A percentile compares a stretch with the other conserved stretches of the same genome.
These are phyloP conservation scores for Falcunculus frontatus DNA, from an alignment of 2,113 vertebrate species.

Conservation along the genomic window DNA sequence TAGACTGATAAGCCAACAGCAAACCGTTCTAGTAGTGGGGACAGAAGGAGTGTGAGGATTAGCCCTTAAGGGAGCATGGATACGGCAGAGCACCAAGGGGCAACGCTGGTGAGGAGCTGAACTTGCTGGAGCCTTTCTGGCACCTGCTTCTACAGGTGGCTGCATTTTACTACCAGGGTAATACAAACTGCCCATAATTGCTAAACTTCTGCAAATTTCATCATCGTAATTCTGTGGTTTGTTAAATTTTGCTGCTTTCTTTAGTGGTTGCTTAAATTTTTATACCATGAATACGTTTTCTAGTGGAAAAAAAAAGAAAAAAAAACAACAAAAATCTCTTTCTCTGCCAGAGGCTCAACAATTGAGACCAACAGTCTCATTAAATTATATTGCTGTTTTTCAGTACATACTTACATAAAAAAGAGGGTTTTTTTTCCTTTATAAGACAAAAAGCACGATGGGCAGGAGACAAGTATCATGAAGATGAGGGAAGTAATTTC, in stretches of 20 bases:
- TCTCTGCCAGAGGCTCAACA: background rate
- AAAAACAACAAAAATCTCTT: background rate
- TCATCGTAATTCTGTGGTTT: background rate
- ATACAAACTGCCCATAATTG: fast-evolving
- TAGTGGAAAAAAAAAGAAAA: fast-evolving
- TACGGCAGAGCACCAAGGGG: background rate
- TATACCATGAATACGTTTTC: background rate
- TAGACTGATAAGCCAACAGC: background rate
- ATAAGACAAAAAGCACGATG: background rate
- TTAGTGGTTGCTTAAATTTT: background rate
- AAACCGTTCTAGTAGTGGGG: background rate
- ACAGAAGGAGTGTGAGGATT: background rate
- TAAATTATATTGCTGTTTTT: background rate
- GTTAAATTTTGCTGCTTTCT: background rate
- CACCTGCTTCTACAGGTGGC: background rate
- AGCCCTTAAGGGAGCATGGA: background rate
- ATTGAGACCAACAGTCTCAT: background rate
- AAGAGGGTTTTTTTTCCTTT: background rate
- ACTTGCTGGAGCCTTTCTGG: background rate
- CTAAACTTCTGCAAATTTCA: background rate
- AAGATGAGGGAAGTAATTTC: background rate
- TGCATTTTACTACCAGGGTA: background rate
- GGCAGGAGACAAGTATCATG: background rate
- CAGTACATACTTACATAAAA: background rate
- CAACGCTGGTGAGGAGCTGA: background rate